Evolutionary conservation across 1,140 invertebrate species (phyloP).

Genomic region (Neodiprion lecontei): DNA sequence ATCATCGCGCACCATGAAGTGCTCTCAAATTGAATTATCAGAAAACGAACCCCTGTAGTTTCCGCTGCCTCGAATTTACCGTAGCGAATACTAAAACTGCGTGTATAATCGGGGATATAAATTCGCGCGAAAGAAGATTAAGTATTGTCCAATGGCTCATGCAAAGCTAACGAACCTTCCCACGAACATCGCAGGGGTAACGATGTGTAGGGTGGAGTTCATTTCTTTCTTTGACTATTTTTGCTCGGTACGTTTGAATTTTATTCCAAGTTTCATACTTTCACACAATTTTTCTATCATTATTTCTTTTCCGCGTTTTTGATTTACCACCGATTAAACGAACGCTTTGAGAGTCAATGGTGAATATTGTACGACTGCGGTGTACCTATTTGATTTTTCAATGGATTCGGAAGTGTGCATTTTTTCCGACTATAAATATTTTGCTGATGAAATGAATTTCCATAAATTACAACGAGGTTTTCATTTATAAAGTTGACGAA

Average conservation of each 20-base stretch:
- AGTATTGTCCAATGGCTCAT: constrained; percentile 7
- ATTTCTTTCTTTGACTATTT: background rate
- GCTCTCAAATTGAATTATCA: background rate
- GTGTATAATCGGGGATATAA: background rate
- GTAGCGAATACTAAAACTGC: constrained; percentile 5
- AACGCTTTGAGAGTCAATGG: too few relatives aligned
- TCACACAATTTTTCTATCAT: background rate
- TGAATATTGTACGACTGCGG: too few relatives aligned
- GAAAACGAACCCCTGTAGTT: background rate
- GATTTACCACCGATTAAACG: too few relatives aligned
- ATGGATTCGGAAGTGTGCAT: too few relatives aligned
- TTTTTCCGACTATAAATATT: too few relatives aligned
- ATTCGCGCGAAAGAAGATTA: background rate
- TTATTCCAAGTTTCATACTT: background rate
- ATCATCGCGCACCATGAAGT: background rate
- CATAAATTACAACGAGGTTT: too few relatives aligned
- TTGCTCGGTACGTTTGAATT: background rate
- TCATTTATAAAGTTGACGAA: too few relatives aligned
- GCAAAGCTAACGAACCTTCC: background rate
- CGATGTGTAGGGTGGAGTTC: constrained; percentile 2
- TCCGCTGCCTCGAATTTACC: background rate
- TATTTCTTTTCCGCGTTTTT: too few relatives aligned
- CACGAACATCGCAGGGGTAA: background rate
- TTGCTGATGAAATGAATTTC: too few relatives aligned
- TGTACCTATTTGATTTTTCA: too few relatives aligned